Evolutionary conservation across 2,888 invertebrate species (phyloP), one percentile per base, ranked within the genome.

Genomic region (Eupsilia transversa): DNA sequence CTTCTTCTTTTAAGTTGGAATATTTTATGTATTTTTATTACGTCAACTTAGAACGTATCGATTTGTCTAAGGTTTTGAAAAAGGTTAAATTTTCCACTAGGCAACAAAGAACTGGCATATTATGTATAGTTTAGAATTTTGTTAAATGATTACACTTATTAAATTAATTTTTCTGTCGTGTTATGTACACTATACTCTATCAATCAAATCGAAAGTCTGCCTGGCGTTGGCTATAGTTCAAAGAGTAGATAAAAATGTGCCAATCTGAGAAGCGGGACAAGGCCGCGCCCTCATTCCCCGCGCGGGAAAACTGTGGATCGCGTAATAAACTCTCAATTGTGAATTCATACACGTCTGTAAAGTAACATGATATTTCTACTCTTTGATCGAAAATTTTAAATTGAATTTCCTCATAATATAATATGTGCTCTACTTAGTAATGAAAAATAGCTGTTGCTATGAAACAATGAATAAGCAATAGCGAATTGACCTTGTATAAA

Each of bases 211-310:
- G 78, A 83, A 85, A 87, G 84, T 86, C 81, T 85, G 85, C 79
- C 86, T 82, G 69, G 78, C 82, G 89, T 92, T 92, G 93, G 93
- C 93, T 87, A 88, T 90, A 89, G 92, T 93, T 94, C 92, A 92
- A 92, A 91, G 90, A 89, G 87, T 91, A 93, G 92, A 93, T 94
- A 94, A 95, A 96, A 95, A 95, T 95, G 94, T 96, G 95, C 96
- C 95, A 95, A 95, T 95, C 92, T 91, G 86, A 92, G 89, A 96
- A 95, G 90, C 91, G 83, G 96, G 93, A 88, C 96, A 96, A 96
- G 96, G 96, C 92, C 94, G 92, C 87, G 95, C 89, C 93, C 95
- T 92, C 94, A 90, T 93, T 94, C 93, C 90, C 87, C 89, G 87
- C 91, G 91, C 91, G 90, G 89, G 91, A 92, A 93, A 92, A 90